Percentiles rank a stretch among this genome's conserved stretches.
Evolutionary conservation across 2,113 vertebrate genomes (phyloP).

Genomic region (Megatriorchis doriae): DNA sequence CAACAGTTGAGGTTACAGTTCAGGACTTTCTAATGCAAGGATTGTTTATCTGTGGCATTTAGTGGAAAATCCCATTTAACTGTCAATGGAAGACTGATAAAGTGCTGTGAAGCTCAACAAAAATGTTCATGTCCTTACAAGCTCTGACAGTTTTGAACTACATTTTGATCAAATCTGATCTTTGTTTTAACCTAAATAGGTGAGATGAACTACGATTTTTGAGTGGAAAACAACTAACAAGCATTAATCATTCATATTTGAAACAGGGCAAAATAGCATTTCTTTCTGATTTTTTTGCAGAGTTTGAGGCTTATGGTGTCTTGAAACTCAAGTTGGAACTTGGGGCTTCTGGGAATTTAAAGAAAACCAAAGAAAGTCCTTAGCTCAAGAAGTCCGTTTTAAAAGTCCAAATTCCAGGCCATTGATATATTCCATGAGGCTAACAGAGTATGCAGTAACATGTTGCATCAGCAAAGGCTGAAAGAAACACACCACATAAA

Average conservation of each 20-base stretch:
- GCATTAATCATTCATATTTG: rapidly evolving
- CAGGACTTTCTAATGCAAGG: neutral
- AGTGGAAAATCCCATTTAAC: neutral
- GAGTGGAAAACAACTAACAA: neutral
- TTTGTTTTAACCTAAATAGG: neutral
- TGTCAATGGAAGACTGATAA: neutral
- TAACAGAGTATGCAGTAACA: neutral
- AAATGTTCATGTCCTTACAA: neutral
- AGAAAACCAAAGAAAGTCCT: neutral
- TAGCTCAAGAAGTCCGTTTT: neutral
- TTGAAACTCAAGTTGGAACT: neutral
- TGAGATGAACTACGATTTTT: neutral
- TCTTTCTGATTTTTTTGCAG: neutral
- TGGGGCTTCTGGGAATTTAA: neutral
- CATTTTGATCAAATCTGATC: neutral
- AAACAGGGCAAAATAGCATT: neutral
- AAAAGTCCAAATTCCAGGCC: neutral
- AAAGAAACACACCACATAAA: neutral
- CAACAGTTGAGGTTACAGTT: neutral
- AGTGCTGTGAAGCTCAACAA: neutral
- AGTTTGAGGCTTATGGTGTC: neutral
- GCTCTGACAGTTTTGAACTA: neutral
- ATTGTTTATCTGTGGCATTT: neutral
- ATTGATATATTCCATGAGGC: neutral
- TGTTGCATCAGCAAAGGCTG: neutral